A percentile compares a stretch with the other conserved stretches of the same genome.
Evolutionary conservation across 2,797 vertebrate species (phyloP).

Genomic region (Typhlichthys eigenmanni): DNA sequence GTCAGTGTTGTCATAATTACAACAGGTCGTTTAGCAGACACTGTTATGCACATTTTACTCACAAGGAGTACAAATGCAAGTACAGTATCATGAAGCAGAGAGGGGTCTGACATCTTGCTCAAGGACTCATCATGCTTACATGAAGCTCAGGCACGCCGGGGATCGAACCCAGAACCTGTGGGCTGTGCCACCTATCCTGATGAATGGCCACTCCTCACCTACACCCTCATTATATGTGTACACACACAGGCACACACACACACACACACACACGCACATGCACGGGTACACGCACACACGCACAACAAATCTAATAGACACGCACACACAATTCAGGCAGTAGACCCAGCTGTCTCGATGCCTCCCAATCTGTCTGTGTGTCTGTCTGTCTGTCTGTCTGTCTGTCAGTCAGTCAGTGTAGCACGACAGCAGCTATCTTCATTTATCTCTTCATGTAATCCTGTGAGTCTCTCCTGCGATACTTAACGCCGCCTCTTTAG

Average conservation of each 20-base stretch:
- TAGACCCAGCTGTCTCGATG: not conserved
- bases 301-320: not conserved
- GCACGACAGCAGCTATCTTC: slow-evolving; percentile 44
- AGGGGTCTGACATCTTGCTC: too few species aligned
- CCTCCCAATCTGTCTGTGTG: not conserved
- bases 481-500: slow-evolving; percentile 52
- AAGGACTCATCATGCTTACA: too few species aligned
- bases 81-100: too few species aligned
- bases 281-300: not conserved
- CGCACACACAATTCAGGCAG: not conserved
- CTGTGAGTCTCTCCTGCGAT: slow-evolving; percentile 53
- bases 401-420: not conserved
- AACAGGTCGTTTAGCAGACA: too few species aligned
- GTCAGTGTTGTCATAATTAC: too few species aligned
- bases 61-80: too few species aligned
- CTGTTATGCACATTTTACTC: too few species aligned
- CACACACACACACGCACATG: not conserved
- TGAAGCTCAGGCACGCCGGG: too few species aligned
- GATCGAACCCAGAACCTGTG: too few species aligned
- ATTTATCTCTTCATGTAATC: slow-evolving; percentile 7
- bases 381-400: not conserved
- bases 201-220: not conserved
- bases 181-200: too few species aligned
- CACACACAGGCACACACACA: slow-evolving; percentile 7
- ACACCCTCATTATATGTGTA: slow-evolving; percentile 9